Conservation (phyloP, 2,113 vertebrate genomes). For the Etheostoma cragini region DNA sequence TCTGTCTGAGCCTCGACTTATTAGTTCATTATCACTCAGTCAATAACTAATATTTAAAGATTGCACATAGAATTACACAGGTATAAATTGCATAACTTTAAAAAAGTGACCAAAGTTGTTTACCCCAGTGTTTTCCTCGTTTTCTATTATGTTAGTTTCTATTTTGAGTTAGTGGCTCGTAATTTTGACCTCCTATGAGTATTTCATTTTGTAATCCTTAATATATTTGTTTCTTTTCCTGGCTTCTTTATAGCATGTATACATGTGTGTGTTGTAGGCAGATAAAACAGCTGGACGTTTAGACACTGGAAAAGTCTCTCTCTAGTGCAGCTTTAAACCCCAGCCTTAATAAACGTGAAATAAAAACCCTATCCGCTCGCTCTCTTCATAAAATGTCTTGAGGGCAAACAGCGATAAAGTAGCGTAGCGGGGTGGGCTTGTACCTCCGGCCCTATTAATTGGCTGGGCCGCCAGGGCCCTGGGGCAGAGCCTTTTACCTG, state of each 20-base stretch:
- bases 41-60: neutral
- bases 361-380: conserved; percentile 53
- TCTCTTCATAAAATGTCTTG: conserved; percentile 75
- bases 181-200: neutral
- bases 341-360: conserved; percentile 68
- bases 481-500: conserved; percentile 79
- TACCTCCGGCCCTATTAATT: conserved; percentile 83
- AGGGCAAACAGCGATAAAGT: conserved; percentile 77
- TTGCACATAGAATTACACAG: neutral
- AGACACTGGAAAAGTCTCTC: conserved; percentile 34
- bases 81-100: neutral
- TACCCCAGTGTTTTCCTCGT: neutral
- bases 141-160: neutral
- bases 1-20: too few relatives aligned
- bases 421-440: conserved; percentile 69
- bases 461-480: conserved; percentile 70
- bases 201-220: neutral
- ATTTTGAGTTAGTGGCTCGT: neutral
- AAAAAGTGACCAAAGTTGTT: too few relatives aligned
- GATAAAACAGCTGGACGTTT: conserved; percentile 28
- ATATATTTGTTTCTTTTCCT: neutral
- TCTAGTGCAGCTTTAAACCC: conserved; percentile 45
- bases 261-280: neutral
- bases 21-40: neutral
- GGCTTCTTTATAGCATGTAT: neutral